Conservation (phyloP, 2,888 invertebrate species). For the Rotaria macrura region DNA sequence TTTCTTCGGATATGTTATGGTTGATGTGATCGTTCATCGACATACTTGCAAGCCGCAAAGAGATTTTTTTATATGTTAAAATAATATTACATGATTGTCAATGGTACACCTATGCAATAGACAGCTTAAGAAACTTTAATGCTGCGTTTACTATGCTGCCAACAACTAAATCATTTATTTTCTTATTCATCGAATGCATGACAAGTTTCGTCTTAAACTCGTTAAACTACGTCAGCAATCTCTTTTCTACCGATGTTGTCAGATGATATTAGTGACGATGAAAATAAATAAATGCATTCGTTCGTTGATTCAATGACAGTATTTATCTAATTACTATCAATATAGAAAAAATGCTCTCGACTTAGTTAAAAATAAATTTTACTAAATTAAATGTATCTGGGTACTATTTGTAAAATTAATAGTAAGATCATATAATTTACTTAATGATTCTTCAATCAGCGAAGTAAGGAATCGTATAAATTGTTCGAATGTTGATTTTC, state of each 20-base stretch:
- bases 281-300: conserved; percentile 26
- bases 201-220: conserved; percentile 3
- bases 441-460: background rate
- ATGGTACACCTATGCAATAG: no score
- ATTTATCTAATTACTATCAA: conserved; percentile 29
- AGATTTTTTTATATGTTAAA: no score
- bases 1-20: no score
- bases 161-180: no score
- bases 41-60: no score
- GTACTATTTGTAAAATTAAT: background rate
- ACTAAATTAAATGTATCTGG: background rate
- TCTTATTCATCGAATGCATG: no score
- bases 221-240: conserved; percentile 17
- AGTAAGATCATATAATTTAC: background rate
- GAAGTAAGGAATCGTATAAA: background rate
- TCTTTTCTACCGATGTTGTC: conserved; percentile 17
- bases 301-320: background rate
- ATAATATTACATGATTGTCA: no score
- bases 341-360: background rate
- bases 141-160: no score
- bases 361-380: background rate
- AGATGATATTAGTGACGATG: background rate
- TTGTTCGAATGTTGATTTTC: no score
- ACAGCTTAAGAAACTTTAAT: no score
- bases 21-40: no score